Base-by-base conservation (phyloP, 92 coral and sea anemone species). In the Umimayanthus kanabou region DNA sequence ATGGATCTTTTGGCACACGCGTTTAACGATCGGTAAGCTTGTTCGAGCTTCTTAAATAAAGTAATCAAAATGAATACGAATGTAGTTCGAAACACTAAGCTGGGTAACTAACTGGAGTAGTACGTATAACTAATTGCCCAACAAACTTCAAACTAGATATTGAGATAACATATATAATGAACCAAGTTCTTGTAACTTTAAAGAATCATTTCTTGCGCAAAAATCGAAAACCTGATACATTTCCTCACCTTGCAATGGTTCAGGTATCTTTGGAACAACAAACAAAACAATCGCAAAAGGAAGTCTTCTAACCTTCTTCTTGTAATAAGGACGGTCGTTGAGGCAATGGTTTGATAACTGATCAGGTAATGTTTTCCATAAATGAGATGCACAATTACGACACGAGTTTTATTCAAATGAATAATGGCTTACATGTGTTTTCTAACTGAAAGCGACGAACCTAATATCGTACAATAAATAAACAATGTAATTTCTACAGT, bases 391-490 rank as follows among this genome's bases (percentile, higher is more conserved):
- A 73, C 11, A 40, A 75, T 37, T 73, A 74, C 10, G 79, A 75
- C 79, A 75, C 30, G 26, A 75, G 30, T 22, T 75, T 75, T 75
- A 75, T 75, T 75, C 79, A 39, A 40, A 75, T 37, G 26, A 75
- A 39, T 23, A 29, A 22, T 20, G 40, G 16, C 76, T 72, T 80
- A 30, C 65, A 45, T 9, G 65, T 78, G 10, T 45, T 23, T 18
- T 45, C 37, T 78, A 2, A 28, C 23, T 79, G 28, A 20, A 57
- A 80, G 65, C 74, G 23, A 83, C 66, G 71, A 28, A 71, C n/a
- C 87, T 83, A 83, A 70, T 55, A 69, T 69, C 25, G 87, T 70
- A 83, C 87, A 83, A 83, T 83, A 83, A 70, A 83, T 83, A 83
- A 45, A 83, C 87, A 83, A 30, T 14, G 84, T 80, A 9, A 33